Evolutionary conservation across 2,797 vertebrate species (phyloP), one percentile per base, ranked within the genome.

Genomic region (Myiotriccus ornatus): DNA sequence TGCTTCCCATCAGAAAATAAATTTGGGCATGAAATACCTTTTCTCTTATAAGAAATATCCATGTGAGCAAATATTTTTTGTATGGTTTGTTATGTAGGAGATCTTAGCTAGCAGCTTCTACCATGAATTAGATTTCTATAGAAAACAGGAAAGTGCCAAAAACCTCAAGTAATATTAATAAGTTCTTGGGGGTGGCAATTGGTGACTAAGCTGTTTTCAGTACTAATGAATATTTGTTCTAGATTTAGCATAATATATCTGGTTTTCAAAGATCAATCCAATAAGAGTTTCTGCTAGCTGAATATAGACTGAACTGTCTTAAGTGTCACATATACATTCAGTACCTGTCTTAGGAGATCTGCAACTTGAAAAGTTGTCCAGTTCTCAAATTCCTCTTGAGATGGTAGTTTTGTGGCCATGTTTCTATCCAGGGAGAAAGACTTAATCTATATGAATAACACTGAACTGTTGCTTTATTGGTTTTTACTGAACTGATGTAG

Each of bases 281-380:
- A 8, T 30, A 70, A 80, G 34, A 39, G 4, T 85, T 92, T 85
- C 55, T 92, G 37, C 28, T 63, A n/a, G 79, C 32, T 75, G 62
- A 89, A 59, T 50, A 18, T 6, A 86, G 50, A 43, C 52, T 59
- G 35, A 35, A 24, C 64, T 74, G 19, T n/a, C 37, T 32, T 1
- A 69, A 67, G 8, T 14, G 30, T 75, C 68, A 52, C 12, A 8
- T 20, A 62, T 2, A 73, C 8, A 56, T 56, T 68, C 74, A 68
- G 52, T 98, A 99, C 98, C 98, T 98, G 98, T 95, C 60, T 90
- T 94, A 99, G 93, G 59, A 98, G 98, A 89, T 95, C 78, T 73
- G 98, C 98, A 64, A 99, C 97, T 93, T 98, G 98, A 27, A 77
- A 69, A 32, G 97, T 78, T 82, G 97, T 98, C 98, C 98, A 99